Evolutionary conservation across 2,797 vertebrate species (phyloP).

Genomic region (Mionectes olivaceus): DNA sequence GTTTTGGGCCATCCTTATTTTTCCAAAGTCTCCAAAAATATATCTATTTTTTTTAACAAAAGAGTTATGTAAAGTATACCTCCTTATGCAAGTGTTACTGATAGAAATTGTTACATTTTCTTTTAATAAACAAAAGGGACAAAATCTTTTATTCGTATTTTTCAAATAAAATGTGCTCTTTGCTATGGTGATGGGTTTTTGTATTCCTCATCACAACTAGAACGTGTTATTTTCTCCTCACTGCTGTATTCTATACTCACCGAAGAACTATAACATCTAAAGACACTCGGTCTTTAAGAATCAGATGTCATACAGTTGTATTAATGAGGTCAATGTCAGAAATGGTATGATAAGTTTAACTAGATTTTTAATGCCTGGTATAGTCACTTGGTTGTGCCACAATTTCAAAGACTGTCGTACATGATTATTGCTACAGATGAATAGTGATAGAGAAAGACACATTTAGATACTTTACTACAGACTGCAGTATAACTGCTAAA

Average conservation of each 20-base stretch:
- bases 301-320: background rate
- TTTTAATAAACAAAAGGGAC: constrained; percentile 70
- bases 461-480: background rate
- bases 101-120: constrained; percentile 67
- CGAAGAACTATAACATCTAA: background rate
- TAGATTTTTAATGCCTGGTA: background rate
- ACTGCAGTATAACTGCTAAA: background rate
- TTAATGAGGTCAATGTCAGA: background rate
- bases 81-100: constrained; percentile 69
- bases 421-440: background rate
- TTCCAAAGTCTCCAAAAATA: constrained; percentile 66
- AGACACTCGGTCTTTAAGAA: background rate
- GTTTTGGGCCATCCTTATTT: constrained; percentile 41
- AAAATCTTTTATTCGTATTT: constrained; percentile 52
- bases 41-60: constrained; percentile 65
- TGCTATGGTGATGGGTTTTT: constrained; percentile 33
- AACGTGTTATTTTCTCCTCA: background rate
- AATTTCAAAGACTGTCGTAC: background rate
- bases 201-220: constrained; percentile 32
- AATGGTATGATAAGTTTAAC: background rate
- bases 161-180: constrained; percentile 61
- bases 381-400: background rate
- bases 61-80: constrained; percentile 63
- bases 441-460: background rate
- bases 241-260: background rate